Base-by-base conservation (phyloP, 2,113 vertebrate genomes). In the Entelurus aequoreus region DNA sequence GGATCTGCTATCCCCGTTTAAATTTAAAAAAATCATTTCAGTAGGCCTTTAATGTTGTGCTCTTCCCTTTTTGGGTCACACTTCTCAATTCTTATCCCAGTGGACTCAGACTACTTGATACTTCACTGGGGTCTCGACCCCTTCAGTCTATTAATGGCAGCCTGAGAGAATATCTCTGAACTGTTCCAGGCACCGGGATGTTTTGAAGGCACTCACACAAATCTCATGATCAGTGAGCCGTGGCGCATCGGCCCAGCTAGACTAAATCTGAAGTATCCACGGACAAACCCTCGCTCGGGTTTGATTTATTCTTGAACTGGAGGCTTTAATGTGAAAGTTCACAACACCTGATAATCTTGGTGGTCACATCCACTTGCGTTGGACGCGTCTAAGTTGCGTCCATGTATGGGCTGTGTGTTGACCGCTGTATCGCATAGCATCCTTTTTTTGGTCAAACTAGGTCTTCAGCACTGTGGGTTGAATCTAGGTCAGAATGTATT, bases 171-270 rank as follows among this genome's bases (percentile, higher is more conserved):
- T 56, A 61, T 53, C 50, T 64, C 56, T 71, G 48, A 40, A 54
- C 60, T 64, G 66, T 14, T 54, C 36, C 40, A 16, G 40, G 59
- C 47, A 61, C 73, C 28, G 5, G 54, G 56, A 65, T 54, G 28
- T 63, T 76, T 65, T 14, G 10, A 67, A 63, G 56, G 63, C 63
- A 71, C 68, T 72, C 48, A 53, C 6, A 57, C 47, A 48, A 19
- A 47, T 62, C 42, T 69, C 56, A 62, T 57, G 28, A 62, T 62
- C 50, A 58, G 44, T 71, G 68, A 65, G 54, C 59, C 61, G 36
- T 15, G 19, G 52, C 40, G 52, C 21, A 48, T 49, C 48, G 46
- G 16, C 19, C 37, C 51, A 15, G 51, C 55, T 42, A 13, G 55
- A 19, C 47, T n/a, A 21, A 5, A 49, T 19, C 53, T 54, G 13